Evolutionary conservation across 2,113 vertebrate genomes (phyloP).

Genomic region (Cochlearius cochlearius): DNA sequence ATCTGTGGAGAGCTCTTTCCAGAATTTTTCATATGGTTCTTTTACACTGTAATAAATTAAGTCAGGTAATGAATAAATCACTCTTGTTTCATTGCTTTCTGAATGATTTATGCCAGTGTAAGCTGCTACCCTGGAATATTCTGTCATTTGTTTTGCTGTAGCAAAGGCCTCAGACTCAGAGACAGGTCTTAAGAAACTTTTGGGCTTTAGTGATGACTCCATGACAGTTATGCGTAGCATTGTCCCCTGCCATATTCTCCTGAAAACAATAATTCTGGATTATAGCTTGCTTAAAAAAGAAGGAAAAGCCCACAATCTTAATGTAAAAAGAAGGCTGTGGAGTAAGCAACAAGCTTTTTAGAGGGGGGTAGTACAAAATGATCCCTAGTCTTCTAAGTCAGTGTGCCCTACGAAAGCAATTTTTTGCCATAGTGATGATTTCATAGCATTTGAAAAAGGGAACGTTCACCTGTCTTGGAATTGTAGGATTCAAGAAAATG

Average conservation of each 20-base stretch:
- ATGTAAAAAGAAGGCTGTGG: not conserved
- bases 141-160: not conserved
- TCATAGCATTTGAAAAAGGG: not conserved
- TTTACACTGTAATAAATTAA: conserved; percentile 6
- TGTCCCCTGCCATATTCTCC: not conserved
- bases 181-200: not conserved
- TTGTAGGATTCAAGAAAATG: not conserved
- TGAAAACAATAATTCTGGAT: not conserved
- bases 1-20: conserved; percentile 5
- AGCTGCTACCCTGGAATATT: not conserved
- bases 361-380: not conserved
- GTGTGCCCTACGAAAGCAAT: not conserved
- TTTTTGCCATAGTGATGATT: not conserved
- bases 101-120: not conserved
- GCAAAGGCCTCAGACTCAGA: not conserved
- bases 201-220: not conserved
- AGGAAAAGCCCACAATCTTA: not conserved
- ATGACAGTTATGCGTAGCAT: not conserved
- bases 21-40: conserved; percentile 1
- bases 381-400: not conserved
- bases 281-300: not conserved
- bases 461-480: not conserved
- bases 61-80: conserved; percentile 33
- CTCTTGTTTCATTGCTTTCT: not conserved
- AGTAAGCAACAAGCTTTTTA: not conserved